Evolutionary conservation across 2,888 invertebrate genomes (phyloP), one percentile per base, ranked within the genome.

Genomic region (Eristalis arbustorum): DNA sequence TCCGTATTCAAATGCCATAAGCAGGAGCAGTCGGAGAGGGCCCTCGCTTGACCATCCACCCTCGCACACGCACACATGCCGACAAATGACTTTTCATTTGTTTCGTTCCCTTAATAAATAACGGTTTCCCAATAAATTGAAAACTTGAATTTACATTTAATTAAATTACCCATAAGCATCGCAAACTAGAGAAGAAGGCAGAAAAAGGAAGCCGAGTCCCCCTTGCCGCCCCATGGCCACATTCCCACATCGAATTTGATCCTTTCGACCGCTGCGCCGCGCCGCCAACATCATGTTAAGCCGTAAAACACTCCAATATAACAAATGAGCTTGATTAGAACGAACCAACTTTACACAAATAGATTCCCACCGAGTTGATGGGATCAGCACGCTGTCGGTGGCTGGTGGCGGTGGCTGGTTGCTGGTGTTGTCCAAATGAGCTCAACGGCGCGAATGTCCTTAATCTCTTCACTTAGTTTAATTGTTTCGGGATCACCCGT

Each of bases 391-490:
- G 1, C n/a, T 42, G 18, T n/a, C 14, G n/a, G n/a, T 18, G 14
- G 42, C 42, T 25, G 1, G n/a, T 42, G 14, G 42, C 42, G 1
- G n/a, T 42, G 14, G 42, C 42, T 25, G 42, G 18, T 42, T 42
- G 61, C 59, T 85, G 76, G 62, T 81, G 68, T 73, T 74, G 73
- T 73, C 69, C 76, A 77, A 85, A 84, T 73, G 76, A 66, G 83
- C 83, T 83, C 67, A 83, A 78, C 83, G 49, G 83, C 87, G 83
- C 87, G 87, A 83, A 83, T 87, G 83, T 79, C 78, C 78, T 71
- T 83, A 83, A 87, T 83, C 83, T 83, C 78, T 79, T 87, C 87
- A 78, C 78, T 87, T 87, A 83, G 87, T 75, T 75, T 83, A 87
- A 87, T 87, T 87, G 83, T 87, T 87, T 72, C 75, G 78, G 87